Base-by-base conservation (phyloP, 2,797 vertebrate species). In the Fringilla coelebs region DNA sequence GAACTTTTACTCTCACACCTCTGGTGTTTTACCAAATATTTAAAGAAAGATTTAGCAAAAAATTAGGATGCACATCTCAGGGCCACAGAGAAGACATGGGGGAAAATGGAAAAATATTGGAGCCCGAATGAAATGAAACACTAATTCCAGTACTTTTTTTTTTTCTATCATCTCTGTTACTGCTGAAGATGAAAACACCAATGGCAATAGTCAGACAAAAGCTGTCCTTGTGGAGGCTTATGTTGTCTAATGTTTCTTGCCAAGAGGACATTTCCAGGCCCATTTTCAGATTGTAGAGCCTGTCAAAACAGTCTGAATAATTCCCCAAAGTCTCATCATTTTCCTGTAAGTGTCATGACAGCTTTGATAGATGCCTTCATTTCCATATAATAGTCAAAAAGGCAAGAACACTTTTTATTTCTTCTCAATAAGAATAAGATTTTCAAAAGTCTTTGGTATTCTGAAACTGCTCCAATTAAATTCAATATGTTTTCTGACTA, bases 261-360 rank as follows among this genome's bases (percentile, higher is more conserved):
- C 77, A 88, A 81, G 58, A 95, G 93, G 89, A 86, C 58, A 86
- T 65, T 97, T 93, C 70, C 76, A 88, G 52, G 16, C 60, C 63
- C 63, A 52, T 92, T 95, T 96, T 92, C 70, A 93, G 82, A 92
- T 20, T 77, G 54, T 75, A 88, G 40, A 57, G 24, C 48, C 60
- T 96, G 92, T 94, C 94, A 96, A 93, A 91, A 81, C 63, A 71
- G 74, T 90, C 87, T 88, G 62, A 94, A 73, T 75, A 93, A 95
- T 94, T 96, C 92, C 93, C 89, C n/a, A 85, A 79, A 84, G 94
- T 88, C 8, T 6, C 86, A 79, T 93, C 57, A 80, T 89, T 92
- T 94, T 75, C 63, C 68, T 83, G 41, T 49, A 83, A 85, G 48
- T 89, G 85, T 89, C 57, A 65, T 93, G 88, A 91, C 89, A 94